Conservation (phyloP, 2,797 vertebrate species). For the Champsocephalus esox region DNA sequence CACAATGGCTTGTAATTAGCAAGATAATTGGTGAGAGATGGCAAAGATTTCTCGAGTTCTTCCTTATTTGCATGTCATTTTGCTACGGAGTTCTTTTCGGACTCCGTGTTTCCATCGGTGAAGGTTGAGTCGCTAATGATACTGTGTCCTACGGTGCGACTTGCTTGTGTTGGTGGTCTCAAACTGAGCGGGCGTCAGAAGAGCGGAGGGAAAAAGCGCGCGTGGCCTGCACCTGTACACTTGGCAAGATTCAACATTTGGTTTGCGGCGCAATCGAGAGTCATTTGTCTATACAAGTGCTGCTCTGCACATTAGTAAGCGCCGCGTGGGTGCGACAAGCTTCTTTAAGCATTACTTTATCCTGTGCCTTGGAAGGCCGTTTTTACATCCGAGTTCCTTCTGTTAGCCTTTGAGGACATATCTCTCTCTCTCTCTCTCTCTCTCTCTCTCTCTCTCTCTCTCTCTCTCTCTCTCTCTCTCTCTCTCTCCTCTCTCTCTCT, state of each 20-base stretch:
- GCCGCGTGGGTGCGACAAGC: slow-evolving; percentile 23
- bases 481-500: too few relatives aligned
- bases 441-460: slow-evolving; percentile 22
- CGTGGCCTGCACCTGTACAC: slow-evolving; percentile 55
- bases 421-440: slow-evolving; percentile 27
- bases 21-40: slow-evolving; percentile 88
- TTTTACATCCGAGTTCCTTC: slow-evolving; percentile 39
- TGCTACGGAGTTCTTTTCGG: slow-evolving; percentile 65
- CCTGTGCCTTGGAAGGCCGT: slow-evolving; percentile 37
- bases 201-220: slow-evolving; percentile 20
- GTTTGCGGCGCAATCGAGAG: slow-evolving; percentile 37
- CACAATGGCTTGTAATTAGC: slow-evolving; percentile 90
- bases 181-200: slow-evolving; percentile 20
- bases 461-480: background rate
- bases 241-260: slow-evolving; percentile 44
- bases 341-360: slow-evolving; percentile 41
- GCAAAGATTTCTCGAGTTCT: slow-evolving; percentile 82
- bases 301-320: slow-evolving; percentile 44
- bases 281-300: slow-evolving; percentile 39
- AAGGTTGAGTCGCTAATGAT: slow-evolving; percentile 74
- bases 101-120: slow-evolving; percentile 58
- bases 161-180: slow-evolving; percentile 36
- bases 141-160: slow-evolving; percentile 55
- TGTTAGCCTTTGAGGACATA: slow-evolving; percentile 44
- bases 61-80: slow-evolving; percentile 83